Evolutionary conservation across 2,113 vertebrate species (phyloP).

Genomic region (Myocastor coypus): DNA sequence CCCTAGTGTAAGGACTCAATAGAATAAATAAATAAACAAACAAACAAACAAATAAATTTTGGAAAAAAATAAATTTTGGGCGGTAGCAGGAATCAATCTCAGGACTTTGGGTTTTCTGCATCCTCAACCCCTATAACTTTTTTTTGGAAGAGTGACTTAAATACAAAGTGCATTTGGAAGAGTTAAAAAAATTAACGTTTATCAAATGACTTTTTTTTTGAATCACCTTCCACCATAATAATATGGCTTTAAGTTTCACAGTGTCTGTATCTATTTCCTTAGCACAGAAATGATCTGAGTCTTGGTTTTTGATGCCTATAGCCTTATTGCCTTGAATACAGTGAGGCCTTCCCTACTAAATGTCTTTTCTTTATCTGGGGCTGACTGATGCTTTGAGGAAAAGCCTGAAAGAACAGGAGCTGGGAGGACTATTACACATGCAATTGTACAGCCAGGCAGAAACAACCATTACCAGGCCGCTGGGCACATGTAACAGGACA

Average conservation of each 20-base stretch:
- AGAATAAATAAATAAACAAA: too few species aligned
- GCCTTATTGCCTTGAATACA: background rate
- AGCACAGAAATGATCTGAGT: background rate
- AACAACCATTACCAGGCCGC: background rate
- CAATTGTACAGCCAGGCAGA: background rate
- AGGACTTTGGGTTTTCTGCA: too few species aligned
- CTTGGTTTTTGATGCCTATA: background rate
- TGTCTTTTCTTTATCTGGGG: background rate
- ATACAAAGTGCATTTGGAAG: too few species aligned
- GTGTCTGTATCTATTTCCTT: constrained; percentile 30
- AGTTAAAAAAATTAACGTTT: too few species aligned
- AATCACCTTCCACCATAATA: background rate
- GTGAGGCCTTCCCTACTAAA: background rate
- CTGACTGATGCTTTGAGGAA: background rate
- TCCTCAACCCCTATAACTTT: too few species aligned
- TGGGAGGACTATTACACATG: background rate
- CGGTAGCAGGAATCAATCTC: too few species aligned
- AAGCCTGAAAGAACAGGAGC: background rate
- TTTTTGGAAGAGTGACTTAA: too few species aligned
- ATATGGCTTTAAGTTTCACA: background rate
- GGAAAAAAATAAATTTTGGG: too few species aligned
- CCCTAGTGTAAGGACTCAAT: too few species aligned
- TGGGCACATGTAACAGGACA: fast-evolving
- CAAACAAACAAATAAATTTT: too few species aligned
- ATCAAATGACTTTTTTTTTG: too few species aligned